Conservation (phyloP, 2,888 invertebrate genomes). For the Crocallis elinguaria region DNA sequence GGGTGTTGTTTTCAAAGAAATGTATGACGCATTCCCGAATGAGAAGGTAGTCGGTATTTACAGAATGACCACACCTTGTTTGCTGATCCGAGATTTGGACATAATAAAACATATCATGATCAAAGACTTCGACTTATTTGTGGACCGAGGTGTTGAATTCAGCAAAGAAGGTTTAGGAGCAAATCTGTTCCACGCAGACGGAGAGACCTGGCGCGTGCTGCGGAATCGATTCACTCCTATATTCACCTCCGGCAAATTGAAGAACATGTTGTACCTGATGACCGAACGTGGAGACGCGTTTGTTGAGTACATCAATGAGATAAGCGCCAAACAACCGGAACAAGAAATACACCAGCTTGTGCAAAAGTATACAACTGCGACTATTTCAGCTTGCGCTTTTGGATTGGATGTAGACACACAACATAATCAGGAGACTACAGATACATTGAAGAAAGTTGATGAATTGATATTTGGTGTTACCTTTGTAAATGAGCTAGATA, state of each 20-base stretch:
- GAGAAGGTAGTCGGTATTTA: conserved; percentile 64
- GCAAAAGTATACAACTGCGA: conserved; percentile 51
- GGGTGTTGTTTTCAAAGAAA: conserved; percentile 42
- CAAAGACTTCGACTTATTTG: conserved; percentile 60
- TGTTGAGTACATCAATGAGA: conserved; percentile 38
- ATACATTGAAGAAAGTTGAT: conserved; percentile 34
- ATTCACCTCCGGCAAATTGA: conserved; percentile 64
- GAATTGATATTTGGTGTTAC: conserved; percentile 28
- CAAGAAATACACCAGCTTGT: conserved; percentile 46
- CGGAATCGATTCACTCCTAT: conserved; percentile 57
- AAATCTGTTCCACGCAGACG: conserved; percentile 60
- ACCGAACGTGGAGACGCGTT: conserved; percentile 51
- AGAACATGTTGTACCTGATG: conserved; percentile 61
- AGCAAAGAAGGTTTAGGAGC: conserved; percentile 52
- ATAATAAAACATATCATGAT: conserved; percentile 59
- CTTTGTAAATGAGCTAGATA: conserved; percentile 44
- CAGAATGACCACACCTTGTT: conserved; percentile 52
- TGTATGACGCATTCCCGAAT: conserved; percentile 52
- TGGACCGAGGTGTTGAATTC: conserved; percentile 55
- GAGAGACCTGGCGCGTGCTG: conserved; percentile 56
- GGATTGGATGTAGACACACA: conserved; percentile 52
- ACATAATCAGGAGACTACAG: conserved; percentile 18
- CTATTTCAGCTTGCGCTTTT: conserved; percentile 56
- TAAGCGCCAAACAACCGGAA: conserved; percentile 37
- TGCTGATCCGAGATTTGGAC: conserved; percentile 60